phyloP scores from a whole-genome alignment of 2,113 vertebrate genomes.

The Oriolus oriolus region DNA sequence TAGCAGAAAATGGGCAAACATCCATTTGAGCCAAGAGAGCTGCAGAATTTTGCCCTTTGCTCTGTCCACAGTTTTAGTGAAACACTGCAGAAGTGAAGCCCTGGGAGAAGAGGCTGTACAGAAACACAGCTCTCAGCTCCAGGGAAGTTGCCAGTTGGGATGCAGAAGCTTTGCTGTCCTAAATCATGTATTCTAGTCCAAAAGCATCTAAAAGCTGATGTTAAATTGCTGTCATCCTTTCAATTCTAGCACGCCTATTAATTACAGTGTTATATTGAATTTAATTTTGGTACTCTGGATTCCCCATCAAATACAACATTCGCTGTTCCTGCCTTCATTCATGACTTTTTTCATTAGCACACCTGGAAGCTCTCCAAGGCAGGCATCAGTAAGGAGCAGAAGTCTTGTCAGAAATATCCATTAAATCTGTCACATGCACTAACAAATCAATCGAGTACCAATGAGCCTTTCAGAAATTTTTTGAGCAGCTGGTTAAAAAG shows the following conservation, averaged over 20 bases:
- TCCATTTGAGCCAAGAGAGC: neutral
- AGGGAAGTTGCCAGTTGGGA: neutral
- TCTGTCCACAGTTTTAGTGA: neutral
- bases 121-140: neutral
- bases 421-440: slow-evolving; percentile 48
- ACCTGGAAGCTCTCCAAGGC: slow-evolving; percentile 57
- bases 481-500: slow-evolving; percentile 32
- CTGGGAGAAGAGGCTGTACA: neutral
- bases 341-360: slow-evolving; percentile 35
- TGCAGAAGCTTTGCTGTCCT: neutral
- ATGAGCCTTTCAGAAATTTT: slow-evolving; percentile 32
- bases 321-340: neutral
- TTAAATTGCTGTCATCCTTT: neutral
- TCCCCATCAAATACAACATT: neutral
- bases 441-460: slow-evolving; percentile 63
- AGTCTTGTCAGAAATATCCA: slow-evolving; percentile 60
- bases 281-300: neutral
- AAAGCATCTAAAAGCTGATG: neutral
- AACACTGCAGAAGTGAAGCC: neutral
- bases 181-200: neutral
- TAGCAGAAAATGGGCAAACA: neutral
- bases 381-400: slow-evolving; percentile 25
- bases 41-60: neutral
- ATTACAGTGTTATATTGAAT: neutral
- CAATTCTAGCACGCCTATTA: neutral